Base-by-base conservation (phyloP, 2,888 invertebrate species). In the Phortica magna region DNA sequence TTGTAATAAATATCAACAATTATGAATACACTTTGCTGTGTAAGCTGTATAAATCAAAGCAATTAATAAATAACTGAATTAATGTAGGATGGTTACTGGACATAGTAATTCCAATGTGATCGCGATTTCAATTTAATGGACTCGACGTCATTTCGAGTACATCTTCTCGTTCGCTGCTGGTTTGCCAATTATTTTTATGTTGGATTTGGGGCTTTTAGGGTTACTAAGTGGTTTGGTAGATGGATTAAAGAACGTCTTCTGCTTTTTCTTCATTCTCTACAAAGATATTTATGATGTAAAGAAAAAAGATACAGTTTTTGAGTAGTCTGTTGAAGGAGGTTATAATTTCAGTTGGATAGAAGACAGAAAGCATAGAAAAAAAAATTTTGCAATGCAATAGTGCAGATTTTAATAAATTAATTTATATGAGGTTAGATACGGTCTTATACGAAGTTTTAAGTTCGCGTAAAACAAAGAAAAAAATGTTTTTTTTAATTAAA, bases 1-100 rank as follows among this genome's bases (percentile, higher is more conserved):
- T 67, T 67, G 67, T 39, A 67, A 42, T 67, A 55, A 71, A 71
- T 71, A 71, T 71, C 53, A 71, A 71, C 70, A 71, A 53, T 55
- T 41, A 71, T 19, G 22, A 10, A 61, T 22, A 61, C 61, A 61
- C 22, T 9, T 22, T 22, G 61, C 22, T n/a, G 57, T 19, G 19
- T 61, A 14, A 61, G 61, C 61, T 19, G 10, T 61, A 7, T 9
- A 61, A 19, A 61, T 61, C 61, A 61, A 48, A 48, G 7, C 19
- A 61, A 61, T 17, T 61, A 19, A 17, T 17, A 61, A 10, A 17
- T 22, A 61, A 22, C 10, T 19, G 22, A 22, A 19, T 61, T 19
- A 61, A 61, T 3, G 19, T 61, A 61, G n/a, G 19, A 61, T 61
- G 22, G 19, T 59, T 19, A 19, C 7, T 22, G 22, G 61, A 61